A percentile compares a stretch with the other conserved stretches of the same genome.
These are phyloP conservation scores for Struthio camelus DNA, from an alignment of 2,113 vertebrate genomes.

Conservation along the genomic window DNA sequence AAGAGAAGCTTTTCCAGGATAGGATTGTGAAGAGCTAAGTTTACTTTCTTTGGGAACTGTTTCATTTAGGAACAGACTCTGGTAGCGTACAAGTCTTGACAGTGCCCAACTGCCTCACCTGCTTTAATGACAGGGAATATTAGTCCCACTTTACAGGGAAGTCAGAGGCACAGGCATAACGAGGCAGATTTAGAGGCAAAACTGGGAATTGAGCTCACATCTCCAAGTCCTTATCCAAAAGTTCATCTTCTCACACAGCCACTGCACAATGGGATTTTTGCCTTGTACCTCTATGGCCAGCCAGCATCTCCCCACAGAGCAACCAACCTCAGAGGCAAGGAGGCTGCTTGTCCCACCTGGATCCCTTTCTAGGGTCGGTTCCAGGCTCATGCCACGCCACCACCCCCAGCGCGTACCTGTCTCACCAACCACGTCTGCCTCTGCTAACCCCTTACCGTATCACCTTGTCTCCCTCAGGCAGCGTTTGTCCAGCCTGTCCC, in stretches of 20 bases:
- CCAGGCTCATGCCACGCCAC: too few species aligned
- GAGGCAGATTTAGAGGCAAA: too few species aligned
- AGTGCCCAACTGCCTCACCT: background rate
- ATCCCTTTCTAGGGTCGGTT: background rate
- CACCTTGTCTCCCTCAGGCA: background rate
- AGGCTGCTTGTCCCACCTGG: background rate
- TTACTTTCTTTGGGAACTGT: background rate
- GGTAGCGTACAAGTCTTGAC: background rate
- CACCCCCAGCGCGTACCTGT: background rate
- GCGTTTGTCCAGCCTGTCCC: background rate
- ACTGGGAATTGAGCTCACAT: background rate
- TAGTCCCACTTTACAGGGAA: background rate
- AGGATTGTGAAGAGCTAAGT: background rate
- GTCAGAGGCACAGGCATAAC: background rate
- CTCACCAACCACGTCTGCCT: background rate
- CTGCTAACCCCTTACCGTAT: background rate
- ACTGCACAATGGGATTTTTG: background rate
- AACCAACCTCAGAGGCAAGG: background rate
- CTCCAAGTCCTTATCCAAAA: background rate
- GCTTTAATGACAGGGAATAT: background rate
- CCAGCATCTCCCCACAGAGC: background rate
- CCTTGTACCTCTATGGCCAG: background rate
- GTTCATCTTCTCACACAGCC: background rate
- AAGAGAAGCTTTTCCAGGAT: background rate
- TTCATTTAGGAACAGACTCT: background rate